A percentile compares a stretch with the other conserved stretches of the same genome.
Conservation (phyloP, 2,888 invertebrate genomes). For the Pseudococcus jackbeardsleyi region DNA sequence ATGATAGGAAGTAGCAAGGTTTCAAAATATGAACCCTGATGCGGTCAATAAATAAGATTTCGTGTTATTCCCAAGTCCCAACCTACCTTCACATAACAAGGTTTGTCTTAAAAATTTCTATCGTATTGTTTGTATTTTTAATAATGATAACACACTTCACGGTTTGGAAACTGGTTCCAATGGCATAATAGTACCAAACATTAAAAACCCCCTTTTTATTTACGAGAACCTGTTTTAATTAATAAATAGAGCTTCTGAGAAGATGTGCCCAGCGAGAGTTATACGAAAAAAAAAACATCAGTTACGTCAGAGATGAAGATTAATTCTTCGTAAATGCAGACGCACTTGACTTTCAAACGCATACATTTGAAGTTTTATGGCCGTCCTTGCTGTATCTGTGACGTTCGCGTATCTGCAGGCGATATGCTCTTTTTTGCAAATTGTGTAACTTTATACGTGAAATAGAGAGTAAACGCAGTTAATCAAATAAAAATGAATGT, state of each 20-base stretch:
- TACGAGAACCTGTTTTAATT: conserved; percentile 3
- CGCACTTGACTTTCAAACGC: background rate
- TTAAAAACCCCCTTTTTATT: background rate
- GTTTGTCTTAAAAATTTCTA: conserved; percentile 14
- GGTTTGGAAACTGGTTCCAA: conserved; percentile 8
- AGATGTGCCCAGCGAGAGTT: background rate
- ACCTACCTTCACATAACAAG: conserved; percentile 32
- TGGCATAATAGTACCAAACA: background rate
- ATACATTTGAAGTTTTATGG: background rate
- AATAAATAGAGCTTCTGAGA: background rate
- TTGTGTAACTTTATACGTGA: background rate
- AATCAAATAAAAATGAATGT: too few species aligned
- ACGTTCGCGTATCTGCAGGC: background rate
- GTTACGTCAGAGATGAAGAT: conserved; percentile 4
- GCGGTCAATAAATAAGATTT: conserved; percentile 8
- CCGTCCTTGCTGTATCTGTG: background rate
- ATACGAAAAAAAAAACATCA: background rate
- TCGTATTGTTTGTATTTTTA: background rate
- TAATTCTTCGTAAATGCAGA: conserved; percentile 12
- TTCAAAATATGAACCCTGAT: background rate
- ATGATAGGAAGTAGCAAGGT: background rate
- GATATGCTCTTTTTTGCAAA: background rate
- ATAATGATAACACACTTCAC: background rate
- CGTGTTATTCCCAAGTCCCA: background rate
- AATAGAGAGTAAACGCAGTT: too few species aligned